Evolutionary conservation across 2,797 vertebrate genomes (phyloP).

Genomic region (Psittacula derbiana): DNA sequence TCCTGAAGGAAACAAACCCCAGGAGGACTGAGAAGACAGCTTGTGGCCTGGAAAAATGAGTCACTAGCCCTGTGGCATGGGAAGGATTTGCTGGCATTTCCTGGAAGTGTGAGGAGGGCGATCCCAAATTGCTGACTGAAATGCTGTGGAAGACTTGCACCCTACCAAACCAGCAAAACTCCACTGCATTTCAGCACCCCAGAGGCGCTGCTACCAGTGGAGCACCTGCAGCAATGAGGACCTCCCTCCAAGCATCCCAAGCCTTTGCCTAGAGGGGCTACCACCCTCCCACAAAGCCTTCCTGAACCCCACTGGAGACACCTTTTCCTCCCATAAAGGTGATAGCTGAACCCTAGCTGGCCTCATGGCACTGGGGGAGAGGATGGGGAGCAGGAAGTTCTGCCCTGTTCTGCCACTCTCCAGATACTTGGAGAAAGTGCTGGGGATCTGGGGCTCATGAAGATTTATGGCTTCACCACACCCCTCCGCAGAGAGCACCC

Average conservation of each 20-base stretch:
- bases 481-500: accelerated
- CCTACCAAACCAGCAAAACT: not conserved
- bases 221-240: not conserved
- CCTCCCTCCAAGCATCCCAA: not conserved
- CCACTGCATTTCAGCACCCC: not conserved
- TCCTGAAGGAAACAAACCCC: not conserved
- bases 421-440: not conserved
- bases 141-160: accelerated
- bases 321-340: accelerated
- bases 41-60: not conserved
- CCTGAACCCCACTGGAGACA: accelerated
- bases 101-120: accelerated
- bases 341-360: not conserved
- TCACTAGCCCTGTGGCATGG: not conserved
- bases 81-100: not conserved
- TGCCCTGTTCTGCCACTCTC: not conserved
- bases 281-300: not conserved
- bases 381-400: not conserved
- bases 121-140: not conserved
- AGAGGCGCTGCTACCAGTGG: not conserved
- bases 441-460: not conserved
- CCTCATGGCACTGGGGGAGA: accelerated
- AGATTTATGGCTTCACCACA: not conserved
- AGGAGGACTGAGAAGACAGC: not conserved
- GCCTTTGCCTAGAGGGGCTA: not conserved